Base-by-base conservation (phyloP, 2,113 vertebrate species). In the Caracal caracal region DNA sequence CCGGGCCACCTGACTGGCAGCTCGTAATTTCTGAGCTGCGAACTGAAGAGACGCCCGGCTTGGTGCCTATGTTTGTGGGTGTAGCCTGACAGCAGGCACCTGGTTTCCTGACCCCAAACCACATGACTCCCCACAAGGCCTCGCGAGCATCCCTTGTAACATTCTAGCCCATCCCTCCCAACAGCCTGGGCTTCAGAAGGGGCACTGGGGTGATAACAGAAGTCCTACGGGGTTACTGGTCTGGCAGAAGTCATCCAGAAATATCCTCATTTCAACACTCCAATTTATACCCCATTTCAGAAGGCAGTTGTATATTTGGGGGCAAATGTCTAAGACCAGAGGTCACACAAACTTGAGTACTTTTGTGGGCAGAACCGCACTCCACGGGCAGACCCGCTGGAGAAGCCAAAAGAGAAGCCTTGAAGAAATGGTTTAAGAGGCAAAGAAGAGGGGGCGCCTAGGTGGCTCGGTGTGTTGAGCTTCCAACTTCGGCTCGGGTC, bases 41-140 rank as follows among this genome's bases (percentile, higher is more conserved):
- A 91, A 94, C 68, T 16, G 81, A 78, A 90, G 26, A 96, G 80
- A 75, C 85, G 86, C 66, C 71, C 85, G 92, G 87, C 61, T 59
- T 20, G 65, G 71, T 90, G 71, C 86, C 79, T 47, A 43, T 47
- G 78, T 61, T 71, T 95, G 95, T 88, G 96, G 88, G 95, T 65
- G 70, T 65, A 80, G 71, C 59, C 93, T 59, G 85, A 59, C 95
- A 92, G 66, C 51, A 51, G 86, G 93, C 83, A 95, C 92, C 93
- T 94, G 82, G 88, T 78, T 97, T 98, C 96, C 97, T 93, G 97
- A 95, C 89, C 93, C 94, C 89, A 93, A 97, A 98, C 97, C 97
- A 65, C 97, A 96, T 1, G 20, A 40, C 73, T 96, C 96, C 95
- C 59, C 28, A 2, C 37, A 81, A 68, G 88, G 84, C 85, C 78